phyloP scores from a whole-genome alignment of 30 jellyfish, hydroid and myxozoan genomes.

The Rhopilema esculentum region DNA sequence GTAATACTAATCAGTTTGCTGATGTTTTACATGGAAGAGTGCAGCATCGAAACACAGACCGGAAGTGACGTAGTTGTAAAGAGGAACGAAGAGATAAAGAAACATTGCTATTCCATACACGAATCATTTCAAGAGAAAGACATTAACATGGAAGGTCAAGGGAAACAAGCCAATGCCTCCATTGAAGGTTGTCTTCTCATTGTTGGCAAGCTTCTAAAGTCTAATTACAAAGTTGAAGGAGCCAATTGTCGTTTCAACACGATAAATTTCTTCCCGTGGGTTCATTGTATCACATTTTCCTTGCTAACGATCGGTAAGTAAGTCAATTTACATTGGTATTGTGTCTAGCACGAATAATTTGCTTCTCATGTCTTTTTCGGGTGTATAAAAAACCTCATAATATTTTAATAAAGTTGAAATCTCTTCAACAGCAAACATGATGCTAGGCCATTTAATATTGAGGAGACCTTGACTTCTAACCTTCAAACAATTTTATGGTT shows the following conservation, averaged over 20 bases:
- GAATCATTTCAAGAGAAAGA: neutral
- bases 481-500: no score
- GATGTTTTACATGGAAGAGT: constrained; percentile 60
- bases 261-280: constrained; percentile 50
- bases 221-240: neutral
- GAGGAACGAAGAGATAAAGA: neutral
- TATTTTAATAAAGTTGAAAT: no score
- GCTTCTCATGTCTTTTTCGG: no score
- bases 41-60: constrained; percentile 1
- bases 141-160: neutral
- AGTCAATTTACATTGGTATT: no score
- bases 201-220: neutral
- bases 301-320: constrained; percentile 51
- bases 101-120: neutral
- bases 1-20: constrained; percentile 15
- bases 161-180: constrained; percentile 10
- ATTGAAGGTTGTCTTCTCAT: constrained; percentile 13
- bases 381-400: no score
- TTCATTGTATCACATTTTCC: constrained; percentile 44
- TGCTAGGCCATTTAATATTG: no score
- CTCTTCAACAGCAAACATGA: no score
- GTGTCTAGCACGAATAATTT: no score
- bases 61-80: neutral
- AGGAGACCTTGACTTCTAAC: no score
- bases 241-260: constrained; percentile 37